phyloP scores from a whole-genome alignment of 2,888 invertebrate species.

The Eurytoma californica region DNA sequence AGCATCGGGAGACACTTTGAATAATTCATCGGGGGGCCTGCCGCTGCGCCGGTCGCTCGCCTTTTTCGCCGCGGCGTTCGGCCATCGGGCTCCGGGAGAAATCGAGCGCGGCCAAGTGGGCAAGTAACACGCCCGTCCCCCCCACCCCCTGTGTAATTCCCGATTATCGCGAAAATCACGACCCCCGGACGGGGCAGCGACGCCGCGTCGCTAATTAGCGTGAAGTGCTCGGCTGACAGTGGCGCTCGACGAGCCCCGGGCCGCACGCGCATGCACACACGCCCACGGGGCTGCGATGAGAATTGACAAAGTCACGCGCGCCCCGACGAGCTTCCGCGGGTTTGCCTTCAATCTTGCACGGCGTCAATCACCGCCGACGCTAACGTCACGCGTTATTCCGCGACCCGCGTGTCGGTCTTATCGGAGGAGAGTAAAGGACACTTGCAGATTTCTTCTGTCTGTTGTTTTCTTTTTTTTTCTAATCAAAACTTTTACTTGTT shows the following conservation, averaged over 20 bases:
- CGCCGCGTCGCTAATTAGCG: constrained; percentile 55
- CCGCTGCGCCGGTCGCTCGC: too few relatives aligned
- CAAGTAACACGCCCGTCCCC: constrained; percentile 44
- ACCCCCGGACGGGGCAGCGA: constrained; percentile 43
- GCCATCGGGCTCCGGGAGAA: constrained; percentile 4
- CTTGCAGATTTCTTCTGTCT: too few relatives aligned
- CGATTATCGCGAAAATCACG: constrained; percentile 64
- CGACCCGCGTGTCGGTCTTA: background rate
- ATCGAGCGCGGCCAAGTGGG: constrained; percentile 46
- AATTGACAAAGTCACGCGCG: constrained; percentile 62
- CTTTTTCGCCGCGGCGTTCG: background rate
- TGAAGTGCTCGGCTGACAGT: constrained; percentile 56
- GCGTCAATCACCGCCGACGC: constrained; percentile 40
- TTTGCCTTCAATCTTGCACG: constrained; percentile 44
- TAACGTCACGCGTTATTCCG: constrained; percentile 36
- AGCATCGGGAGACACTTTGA: constrained; percentile 40
- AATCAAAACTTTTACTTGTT: too few relatives aligned
- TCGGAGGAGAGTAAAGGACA: background rate
- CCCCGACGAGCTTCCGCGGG: constrained; percentile 12
- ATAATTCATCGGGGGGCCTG: constrained; percentile 47
- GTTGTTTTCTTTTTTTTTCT: too few relatives aligned
- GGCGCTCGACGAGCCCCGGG: constrained; percentile 4
- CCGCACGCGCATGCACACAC: constrained; percentile 33
- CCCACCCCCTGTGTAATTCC: constrained; percentile 58
- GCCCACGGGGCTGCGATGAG: constrained; percentile 58